Evolutionary conservation across 2,113 vertebrate genomes (phyloP).

Genomic region (Otus sunia): DNA sequence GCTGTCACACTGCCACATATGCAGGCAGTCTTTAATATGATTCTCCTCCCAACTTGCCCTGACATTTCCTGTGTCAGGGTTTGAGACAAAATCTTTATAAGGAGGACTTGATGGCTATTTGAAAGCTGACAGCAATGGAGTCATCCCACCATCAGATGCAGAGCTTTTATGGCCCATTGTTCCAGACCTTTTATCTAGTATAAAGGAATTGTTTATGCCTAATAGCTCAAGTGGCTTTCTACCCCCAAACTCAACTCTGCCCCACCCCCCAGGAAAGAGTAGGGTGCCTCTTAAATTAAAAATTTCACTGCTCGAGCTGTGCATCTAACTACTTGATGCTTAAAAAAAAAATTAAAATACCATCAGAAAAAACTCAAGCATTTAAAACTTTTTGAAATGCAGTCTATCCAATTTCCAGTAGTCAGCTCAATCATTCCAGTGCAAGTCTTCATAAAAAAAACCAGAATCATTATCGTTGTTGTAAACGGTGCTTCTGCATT

Average conservation of each 20-base stretch:
- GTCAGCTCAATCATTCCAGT: background rate
- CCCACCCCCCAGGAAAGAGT: background rate
- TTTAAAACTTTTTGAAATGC: background rate
- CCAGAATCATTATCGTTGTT: background rate
- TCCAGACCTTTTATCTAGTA: background rate
- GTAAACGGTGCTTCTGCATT: background rate
- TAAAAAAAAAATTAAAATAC: background rate
- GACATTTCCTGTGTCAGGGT: background rate
- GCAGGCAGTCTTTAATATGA: background rate
- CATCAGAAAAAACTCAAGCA: background rate
- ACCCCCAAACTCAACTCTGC: background rate
- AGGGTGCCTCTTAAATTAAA: background rate
- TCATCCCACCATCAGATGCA: background rate
- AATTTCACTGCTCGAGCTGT: background rate
- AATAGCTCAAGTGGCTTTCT: background rate
- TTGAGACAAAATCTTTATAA: background rate
- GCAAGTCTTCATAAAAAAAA: background rate
- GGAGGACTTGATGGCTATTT: background rate
- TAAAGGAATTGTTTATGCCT: background rate
- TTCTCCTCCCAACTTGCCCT: background rate
- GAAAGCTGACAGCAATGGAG: background rate
- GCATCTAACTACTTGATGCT: background rate
- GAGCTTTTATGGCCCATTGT: slow-evolving; percentile 1
- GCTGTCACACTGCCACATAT: background rate
- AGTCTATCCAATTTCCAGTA: background rate